These are phyloP conservation scores for Pammene fasciana DNA, from an alignment of 2,888 invertebrate species.

Conservation along the genomic window DNA sequence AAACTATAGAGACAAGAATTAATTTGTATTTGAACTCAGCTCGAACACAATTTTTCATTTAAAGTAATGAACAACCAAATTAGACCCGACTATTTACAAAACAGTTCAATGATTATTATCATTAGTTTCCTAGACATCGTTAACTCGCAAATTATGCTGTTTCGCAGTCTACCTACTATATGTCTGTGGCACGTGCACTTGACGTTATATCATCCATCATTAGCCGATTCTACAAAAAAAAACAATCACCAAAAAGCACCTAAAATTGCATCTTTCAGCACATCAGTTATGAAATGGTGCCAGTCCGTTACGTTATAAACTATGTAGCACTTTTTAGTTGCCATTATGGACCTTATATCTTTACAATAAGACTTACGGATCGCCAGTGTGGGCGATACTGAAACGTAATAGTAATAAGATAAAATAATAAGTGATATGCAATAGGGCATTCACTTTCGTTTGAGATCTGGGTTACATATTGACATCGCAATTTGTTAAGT, in stretches of 20 bases:
- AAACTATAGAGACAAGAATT: no score
- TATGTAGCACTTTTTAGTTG: no score
- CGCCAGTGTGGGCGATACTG: no score
- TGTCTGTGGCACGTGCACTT: constrained; percentile 2
- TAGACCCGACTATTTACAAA: no score
- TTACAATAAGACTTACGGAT: no score
- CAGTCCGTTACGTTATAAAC: constrained; percentile 30
- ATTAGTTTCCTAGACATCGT: neutral
- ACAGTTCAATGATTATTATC: neutral
- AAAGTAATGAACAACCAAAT: no score
- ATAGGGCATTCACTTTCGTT: constrained; percentile 40
- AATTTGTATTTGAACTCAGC: no score
- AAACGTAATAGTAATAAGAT: constrained; percentile 30
- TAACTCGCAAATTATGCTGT: neutral
- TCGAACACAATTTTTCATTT: no score
- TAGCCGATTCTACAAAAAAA: constrained; percentile 31
- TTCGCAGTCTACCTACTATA: neutral
- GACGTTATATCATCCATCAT: constrained; percentile 34
- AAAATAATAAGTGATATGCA: constrained; percentile 41
- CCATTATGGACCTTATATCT: no score
- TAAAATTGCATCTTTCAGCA: constrained; percentile 24
- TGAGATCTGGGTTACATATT: constrained; percentile 34
- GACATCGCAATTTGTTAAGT: constrained; percentile 33
- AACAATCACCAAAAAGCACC: constrained; percentile 34
- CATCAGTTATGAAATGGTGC: constrained; percentile 36